phyloP scores from a whole-genome alignment of 2,797 vertebrate genomes.

The Halcyon chelicuti region DNA sequence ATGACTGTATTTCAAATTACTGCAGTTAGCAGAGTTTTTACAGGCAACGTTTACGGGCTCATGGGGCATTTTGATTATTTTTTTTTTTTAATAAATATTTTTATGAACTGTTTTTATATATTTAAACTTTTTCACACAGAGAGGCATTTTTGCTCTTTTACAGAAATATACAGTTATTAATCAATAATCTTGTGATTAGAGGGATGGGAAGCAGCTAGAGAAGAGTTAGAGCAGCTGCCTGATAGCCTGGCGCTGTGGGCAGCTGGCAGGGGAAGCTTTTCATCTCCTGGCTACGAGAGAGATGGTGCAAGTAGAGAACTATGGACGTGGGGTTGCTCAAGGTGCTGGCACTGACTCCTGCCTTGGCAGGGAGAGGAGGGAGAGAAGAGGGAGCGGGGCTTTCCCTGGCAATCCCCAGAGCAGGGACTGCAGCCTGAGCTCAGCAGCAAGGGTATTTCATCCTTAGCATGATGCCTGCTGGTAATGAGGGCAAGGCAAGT shows the following conservation, averaged over 20 bases:
- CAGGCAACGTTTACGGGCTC: conserved; percentile 73
- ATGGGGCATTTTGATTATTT: conserved; percentile 50
- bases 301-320: not conserved
- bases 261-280: not conserved
- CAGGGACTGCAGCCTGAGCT: conserved; percentile 26
- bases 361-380: not conserved
- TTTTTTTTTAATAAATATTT: conserved; percentile 59
- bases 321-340: not conserved
- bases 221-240: not conserved
- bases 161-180: conserved; percentile 27
- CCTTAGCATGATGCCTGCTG: not conserved
- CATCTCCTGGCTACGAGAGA: not conserved
- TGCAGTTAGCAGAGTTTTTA: conserved; percentile 55
- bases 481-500: not conserved
- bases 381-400: rapidly evolving
- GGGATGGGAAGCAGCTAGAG: not conserved
- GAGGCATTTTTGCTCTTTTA: conserved; percentile 52
- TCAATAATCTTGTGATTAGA: not conserved
- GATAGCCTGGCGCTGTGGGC: not conserved
- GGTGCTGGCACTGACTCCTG: not conserved
- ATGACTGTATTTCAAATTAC: conserved; percentile 8
- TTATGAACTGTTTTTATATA: conserved; percentile 74
- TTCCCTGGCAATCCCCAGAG: not conserved
- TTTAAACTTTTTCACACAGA: conserved; percentile 54
- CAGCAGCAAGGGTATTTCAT: not conserved